A percentile compares a stretch with the other conserved stretches of the same genome.
phyloP scores from a whole-genome alignment of 2,888 invertebrate genomes.

The Mimas tiliae region DNA sequence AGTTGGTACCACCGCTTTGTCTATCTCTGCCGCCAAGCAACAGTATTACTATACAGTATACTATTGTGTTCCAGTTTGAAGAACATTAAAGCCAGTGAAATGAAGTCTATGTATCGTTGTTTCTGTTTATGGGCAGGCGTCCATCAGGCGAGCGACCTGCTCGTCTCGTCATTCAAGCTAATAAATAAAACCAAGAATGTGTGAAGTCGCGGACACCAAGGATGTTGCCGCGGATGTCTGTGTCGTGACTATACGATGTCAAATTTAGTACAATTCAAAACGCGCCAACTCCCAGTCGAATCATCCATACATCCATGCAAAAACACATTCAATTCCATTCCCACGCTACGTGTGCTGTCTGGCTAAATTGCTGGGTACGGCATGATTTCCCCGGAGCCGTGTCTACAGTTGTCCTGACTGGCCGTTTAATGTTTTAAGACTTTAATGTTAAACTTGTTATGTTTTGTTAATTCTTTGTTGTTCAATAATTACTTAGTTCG shows the following conservation, averaged over 20 bases:
- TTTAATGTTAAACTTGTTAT: slow-evolving; percentile 27
- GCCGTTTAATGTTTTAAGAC: slow-evolving; percentile 30
- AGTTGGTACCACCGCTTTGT: too few relatives aligned
- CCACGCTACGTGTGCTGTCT: slow-evolving; percentile 28
- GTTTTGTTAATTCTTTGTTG: neutral
- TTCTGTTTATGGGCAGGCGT: too few relatives aligned
- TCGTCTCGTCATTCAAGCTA: too few relatives aligned
- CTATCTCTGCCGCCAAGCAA: too few relatives aligned
- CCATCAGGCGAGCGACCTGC: too few relatives aligned
- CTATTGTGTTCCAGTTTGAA: too few relatives aligned
- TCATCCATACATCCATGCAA: neutral
- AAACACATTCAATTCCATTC: slow-evolving; percentile 23
- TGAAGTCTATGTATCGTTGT: too few relatives aligned
- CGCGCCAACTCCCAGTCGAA: neutral
- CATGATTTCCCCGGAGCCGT: slow-evolving; percentile 30
- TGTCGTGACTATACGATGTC: too few relatives aligned
- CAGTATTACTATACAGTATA: too few relatives aligned
- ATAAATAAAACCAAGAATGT: too few relatives aligned
- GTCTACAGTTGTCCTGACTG: slow-evolving; percentile 12
- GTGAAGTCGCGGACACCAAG: too few relatives aligned
- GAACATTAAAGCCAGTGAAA: neutral
- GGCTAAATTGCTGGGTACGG: slow-evolving; percentile 27
- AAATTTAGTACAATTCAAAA: neutral
- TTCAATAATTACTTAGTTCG: neutral
- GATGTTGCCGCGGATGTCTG: too few relatives aligned